Base-by-base conservation (phyloP, 1,140 invertebrate genomes). In the Holotrichia oblita region DNA sequence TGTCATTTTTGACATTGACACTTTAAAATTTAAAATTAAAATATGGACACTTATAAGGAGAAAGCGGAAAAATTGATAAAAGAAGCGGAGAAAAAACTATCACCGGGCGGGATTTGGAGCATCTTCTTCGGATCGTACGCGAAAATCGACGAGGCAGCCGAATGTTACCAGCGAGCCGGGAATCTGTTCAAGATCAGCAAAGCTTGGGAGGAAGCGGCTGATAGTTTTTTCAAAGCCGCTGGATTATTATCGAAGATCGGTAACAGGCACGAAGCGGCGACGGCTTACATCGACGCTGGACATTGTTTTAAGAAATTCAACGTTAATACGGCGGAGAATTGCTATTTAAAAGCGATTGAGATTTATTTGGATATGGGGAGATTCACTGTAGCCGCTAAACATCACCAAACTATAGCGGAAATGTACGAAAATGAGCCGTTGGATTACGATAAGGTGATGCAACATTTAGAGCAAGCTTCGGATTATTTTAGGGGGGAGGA, bases 121-220 rank as follows among this genome's bases (percentile, higher is more conserved):
- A 93, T 93, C 80, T 89, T 98, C 73, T 97, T 97, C 89, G 95
- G 96, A 95, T 93, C 94, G 7, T 93, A 93, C 14, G 93, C 91
- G 12, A 97, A 96, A 89, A 90, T 96, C 6, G 97, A 98, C 88
- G 97, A 99, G 85, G 97, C 97, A 8, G 94, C 98, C 78, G 97
- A 99, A 87, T 94, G 96, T 86, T 99, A 98, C 88, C 93, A 96
- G 79, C 91, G 97, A 83, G 98, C 97, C 40, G 98, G 95, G 9
- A 99, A 99, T 88, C 91, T 97, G 84, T 99, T 98, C 88, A 99
- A 99, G 90, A 99, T 99, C 95, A 94, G 96, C 9, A 99, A 99
- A 87, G 98, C 99, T 84, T 99, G 98, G 98, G 90, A 91, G 42
- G 91, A 93, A 83, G 98, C 97, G 10, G 98, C 97, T 0, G 92